A percentile compares a stretch with the other conserved stretches of the same genome.
These are phyloP conservation scores for Sebastes kiyomatsui DNA, from an alignment of 2,797 vertebrate species.

Conservation along the genomic window DNA sequence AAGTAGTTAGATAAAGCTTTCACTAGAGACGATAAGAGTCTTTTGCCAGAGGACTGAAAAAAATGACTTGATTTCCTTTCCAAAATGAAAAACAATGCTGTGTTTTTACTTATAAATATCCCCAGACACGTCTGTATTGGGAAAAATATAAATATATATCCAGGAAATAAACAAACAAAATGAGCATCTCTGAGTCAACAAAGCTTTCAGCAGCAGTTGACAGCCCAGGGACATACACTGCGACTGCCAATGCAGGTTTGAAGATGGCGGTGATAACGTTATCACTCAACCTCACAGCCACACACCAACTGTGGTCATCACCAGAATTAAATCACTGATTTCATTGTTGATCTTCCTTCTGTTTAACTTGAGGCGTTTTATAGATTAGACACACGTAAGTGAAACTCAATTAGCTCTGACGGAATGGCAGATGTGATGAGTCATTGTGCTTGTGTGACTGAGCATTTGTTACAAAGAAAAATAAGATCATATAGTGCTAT, in stretches of 20 bases:
- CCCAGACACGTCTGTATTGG: slow-evolving; percentile 37
- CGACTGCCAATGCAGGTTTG: slow-evolving; percentile 48
- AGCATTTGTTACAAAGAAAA: slow-evolving; percentile 24
- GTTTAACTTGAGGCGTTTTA: background rate
- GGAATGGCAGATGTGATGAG: slow-evolving; percentile 43
- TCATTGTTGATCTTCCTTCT: slow-evolving; percentile 9
- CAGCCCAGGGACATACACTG: slow-evolving; percentile 52
- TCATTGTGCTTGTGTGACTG: slow-evolving; percentile 29
- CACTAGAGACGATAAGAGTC: slow-evolving; percentile 21
- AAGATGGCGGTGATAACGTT: slow-evolving; percentile 60
- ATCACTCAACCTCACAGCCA: slow-evolving; percentile 47
- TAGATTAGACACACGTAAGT: slow-evolving; percentile 18
- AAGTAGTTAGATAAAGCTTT: slow-evolving; percentile 45
- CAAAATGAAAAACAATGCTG: slow-evolving; percentile 52
- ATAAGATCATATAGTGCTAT: slow-evolving; percentile 12
- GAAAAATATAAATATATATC: slow-evolving; percentile 53
- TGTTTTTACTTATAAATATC: slow-evolving; percentile 57
- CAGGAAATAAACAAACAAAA: slow-evolving; percentile 59
- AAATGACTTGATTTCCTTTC: slow-evolving; percentile 39
- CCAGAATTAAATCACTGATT: slow-evolving; percentile 30
- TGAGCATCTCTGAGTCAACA: slow-evolving; percentile 64
- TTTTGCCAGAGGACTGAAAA: slow-evolving; percentile 35
- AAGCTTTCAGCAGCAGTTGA: slow-evolving; percentile 59
- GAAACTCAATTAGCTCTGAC: slow-evolving; percentile 22
- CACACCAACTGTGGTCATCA: slow-evolving; percentile 36